A percentile compares a stretch with the other conserved stretches of the same genome.
Evolutionary conservation across 1,140 invertebrate species (phyloP).

Genomic region (Bombus turneri): DNA sequence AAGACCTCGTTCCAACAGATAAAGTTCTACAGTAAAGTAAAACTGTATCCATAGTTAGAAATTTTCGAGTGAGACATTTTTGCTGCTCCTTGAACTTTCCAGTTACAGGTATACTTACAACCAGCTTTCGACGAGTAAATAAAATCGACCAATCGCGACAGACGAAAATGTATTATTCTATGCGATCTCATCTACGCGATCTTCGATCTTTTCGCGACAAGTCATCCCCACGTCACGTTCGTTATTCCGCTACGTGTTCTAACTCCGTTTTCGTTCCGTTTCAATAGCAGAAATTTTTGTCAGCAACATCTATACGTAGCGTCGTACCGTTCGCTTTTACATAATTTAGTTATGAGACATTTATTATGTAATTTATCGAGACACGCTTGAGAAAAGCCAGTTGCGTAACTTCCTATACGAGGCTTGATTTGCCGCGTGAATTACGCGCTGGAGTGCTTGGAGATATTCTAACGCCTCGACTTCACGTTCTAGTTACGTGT

Average conservation of each 20-base stretch:
- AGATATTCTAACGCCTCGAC: constrained; percentile 22
- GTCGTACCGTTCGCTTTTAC: constrained; percentile 24
- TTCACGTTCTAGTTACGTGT: neutral
- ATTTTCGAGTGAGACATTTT: too few species aligned
- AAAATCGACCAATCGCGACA: too few species aligned
- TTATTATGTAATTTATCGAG: constrained; percentile 49
- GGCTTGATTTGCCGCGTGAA: constrained; percentile 34
- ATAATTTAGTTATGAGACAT: constrained; percentile 50
- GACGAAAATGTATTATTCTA: too few species aligned
- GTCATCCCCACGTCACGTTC: neutral
- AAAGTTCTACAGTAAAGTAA: too few species aligned
- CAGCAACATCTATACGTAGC: neutral
- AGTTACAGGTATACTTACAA: too few species aligned
- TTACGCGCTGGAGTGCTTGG: constrained; percentile 7
- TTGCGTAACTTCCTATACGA: constrained; percentile 25
- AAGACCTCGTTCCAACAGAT: too few species aligned
- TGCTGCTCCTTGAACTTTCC: too few species aligned
- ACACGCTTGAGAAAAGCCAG: constrained; percentile 27
- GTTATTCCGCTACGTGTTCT: neutral
- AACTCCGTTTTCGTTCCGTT: neutral
- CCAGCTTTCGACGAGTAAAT: too few species aligned
- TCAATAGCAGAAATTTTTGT: neutral
- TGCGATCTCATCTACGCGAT: too few species aligned
- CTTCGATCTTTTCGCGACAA: too few species aligned
- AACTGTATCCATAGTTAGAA: too few species aligned